These are phyloP conservation scores for Carassius carassius DNA, from an alignment of 2,113 vertebrate genomes.

Conservation along the genomic window DNA sequence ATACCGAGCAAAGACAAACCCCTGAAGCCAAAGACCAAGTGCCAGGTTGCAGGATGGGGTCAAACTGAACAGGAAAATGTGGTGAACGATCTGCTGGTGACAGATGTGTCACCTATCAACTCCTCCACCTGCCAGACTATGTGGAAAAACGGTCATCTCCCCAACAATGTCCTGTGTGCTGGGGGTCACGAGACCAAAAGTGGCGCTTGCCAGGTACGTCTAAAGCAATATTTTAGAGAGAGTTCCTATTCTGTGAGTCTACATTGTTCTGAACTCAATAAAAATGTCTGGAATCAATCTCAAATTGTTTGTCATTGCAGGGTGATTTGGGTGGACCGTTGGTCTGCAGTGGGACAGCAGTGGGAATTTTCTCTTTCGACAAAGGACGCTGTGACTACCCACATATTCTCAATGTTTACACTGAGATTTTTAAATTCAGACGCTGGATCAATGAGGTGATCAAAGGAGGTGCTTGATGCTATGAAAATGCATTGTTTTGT, in stretches of 20 bases:
- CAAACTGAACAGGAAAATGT: accelerated
- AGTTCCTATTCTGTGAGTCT: neutral
- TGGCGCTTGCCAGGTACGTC: constrained; percentile 68
- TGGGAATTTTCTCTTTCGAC: constrained; percentile 82
- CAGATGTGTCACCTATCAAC: constrained; percentile 51
- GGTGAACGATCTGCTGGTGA: constrained; percentile 48
- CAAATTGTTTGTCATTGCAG: constrained; percentile 63
- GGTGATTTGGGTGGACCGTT: constrained; percentile 87
- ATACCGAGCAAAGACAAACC: constrained; percentile 61
- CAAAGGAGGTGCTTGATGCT: neutral
- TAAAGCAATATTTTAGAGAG: neutral
- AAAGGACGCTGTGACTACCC: constrained; percentile 56
- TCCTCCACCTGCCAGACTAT: neutral
- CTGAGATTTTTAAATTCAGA: constrained; percentile 60
- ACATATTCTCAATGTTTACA: constrained; percentile 66
- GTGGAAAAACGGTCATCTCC: constrained; percentile 41
- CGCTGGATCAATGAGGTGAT: constrained; percentile 62
- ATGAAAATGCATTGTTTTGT: neutral
- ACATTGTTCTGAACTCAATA: neutral
- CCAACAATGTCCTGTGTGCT: constrained; percentile 62
- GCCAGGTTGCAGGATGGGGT: constrained; percentile 71
- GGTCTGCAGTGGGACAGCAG: constrained; percentile 75
- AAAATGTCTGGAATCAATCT: neutral
- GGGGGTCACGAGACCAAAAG: constrained; percentile 50
- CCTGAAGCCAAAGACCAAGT: constrained; percentile 64